Conservation (phyloP, 2,888 invertebrate species). For the Camponotus fellah region DNA sequence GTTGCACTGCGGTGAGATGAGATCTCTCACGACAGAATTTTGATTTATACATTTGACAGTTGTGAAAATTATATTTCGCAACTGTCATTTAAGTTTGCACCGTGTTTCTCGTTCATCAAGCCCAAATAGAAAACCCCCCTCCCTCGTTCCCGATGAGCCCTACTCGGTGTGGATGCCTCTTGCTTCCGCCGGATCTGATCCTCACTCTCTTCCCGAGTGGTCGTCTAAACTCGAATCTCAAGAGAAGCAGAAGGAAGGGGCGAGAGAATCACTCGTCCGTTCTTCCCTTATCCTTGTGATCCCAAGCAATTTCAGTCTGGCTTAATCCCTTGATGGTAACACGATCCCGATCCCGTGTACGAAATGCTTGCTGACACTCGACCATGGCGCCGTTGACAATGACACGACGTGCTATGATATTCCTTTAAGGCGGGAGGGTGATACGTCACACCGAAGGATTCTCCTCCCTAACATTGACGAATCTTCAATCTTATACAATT, state of each 20-base stretch:
- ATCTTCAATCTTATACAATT: background rate
- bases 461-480: background rate
- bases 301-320: slow-evolving; percentile 74
- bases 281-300: slow-evolving; percentile 70
- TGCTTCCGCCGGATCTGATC: slow-evolving; percentile 52
- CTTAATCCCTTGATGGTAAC: slow-evolving; percentile 77
- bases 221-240: slow-evolving; percentile 47
- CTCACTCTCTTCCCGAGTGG: slow-evolving; percentile 11
- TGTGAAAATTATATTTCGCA: slow-evolving; percentile 84
- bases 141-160: slow-evolving; percentile 50
- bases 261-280: slow-evolving; percentile 48
- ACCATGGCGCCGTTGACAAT: slow-evolving; percentile 64
- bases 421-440: slow-evolving; percentile 42
- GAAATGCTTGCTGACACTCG: slow-evolving; percentile 72
- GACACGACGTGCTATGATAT: slow-evolving; percentile 60
- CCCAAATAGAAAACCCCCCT: slow-evolving; percentile 67
- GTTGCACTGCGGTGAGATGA: slow-evolving; percentile 63
- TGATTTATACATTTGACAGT: slow-evolving; percentile 83
- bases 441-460: slow-evolving; percentile 30
- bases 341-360: slow-evolving; percentile 68
- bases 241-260: slow-evolving; percentile 44
- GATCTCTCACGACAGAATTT: slow-evolving; percentile 77
- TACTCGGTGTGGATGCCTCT: slow-evolving; percentile 38
- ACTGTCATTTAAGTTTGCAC: slow-evolving; percentile 83
- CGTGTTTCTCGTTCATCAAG: slow-evolving; percentile 76